Conservation (phyloP, 2,797 vertebrate genomes). For the Ptychadena robeensis region DNA sequence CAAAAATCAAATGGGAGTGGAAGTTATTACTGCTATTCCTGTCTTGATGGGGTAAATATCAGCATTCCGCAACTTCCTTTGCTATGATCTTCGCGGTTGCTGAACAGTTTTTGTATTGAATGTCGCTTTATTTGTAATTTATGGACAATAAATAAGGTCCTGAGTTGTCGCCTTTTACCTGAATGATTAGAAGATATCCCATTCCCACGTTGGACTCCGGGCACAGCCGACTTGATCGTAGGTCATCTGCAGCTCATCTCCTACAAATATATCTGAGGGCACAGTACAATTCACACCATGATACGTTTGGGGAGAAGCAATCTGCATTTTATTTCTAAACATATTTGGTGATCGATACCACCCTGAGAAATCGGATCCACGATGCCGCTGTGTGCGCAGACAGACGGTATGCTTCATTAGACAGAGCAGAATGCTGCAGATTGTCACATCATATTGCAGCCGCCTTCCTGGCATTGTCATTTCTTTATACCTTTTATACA, state of each 20-base stretch:
- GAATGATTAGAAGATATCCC: slow-evolving; percentile 5
- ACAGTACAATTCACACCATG: not conserved
- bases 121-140: no score
- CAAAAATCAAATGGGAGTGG: not conserved
- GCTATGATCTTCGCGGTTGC: not conserved
- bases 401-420: slow-evolving; percentile 1
- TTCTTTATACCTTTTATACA: slow-evolving; percentile 35
- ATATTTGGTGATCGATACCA: slow-evolving; percentile 1
- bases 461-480: slow-evolving; percentile 26
- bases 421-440: slow-evolving; percentile 15
- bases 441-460: slow-evolving; percentile 14
- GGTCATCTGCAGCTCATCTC: slow-evolving; percentile 1
- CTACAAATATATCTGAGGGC: not conserved
- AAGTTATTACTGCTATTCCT: no score
- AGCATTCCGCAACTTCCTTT: not conserved
- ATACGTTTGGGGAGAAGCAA: slow-evolving; percentile 15
- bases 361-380: not conserved
- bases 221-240: not conserved
- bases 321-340: slow-evolving; percentile 14
- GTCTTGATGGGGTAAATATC: no score
- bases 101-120: no score
- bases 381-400: not conserved
- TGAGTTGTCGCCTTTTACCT: not conserved
- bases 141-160: no score
- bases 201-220: slow-evolving; percentile 21